These are phyloP conservation scores for Ahaetulla prasina DNA, from an alignment of 2,113 vertebrate genomes.

Conservation along the genomic window DNA sequence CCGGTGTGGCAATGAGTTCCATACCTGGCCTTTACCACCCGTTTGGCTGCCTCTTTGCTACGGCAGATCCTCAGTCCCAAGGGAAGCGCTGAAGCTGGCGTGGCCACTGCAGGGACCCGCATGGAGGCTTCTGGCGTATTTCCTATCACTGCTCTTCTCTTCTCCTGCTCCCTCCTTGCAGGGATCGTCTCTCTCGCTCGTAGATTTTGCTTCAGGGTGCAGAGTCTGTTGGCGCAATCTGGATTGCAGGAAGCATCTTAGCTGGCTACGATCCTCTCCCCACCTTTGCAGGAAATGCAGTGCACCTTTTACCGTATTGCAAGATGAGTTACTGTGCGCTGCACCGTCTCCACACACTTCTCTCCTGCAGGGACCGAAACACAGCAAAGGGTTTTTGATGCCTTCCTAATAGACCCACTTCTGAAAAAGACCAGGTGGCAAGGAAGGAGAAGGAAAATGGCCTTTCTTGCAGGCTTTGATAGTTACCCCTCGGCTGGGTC, in stretches of 20 bases:
- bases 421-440: neutral
- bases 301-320: neutral
- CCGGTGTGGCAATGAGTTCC: neutral
- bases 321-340: neutral
- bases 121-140: neutral
- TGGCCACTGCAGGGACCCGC: neutral
- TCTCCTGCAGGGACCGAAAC: neutral
- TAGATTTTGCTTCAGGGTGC: neutral
- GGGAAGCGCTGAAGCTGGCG: neutral
- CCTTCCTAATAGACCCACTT: neutral
- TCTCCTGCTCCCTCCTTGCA: neutral
- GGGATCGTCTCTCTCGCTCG: neutral
- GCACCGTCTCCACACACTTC: neutral
- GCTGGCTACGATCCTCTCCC: neutral
- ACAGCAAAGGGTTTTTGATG: neutral
- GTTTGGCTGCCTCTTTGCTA: neutral
- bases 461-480: neutral
- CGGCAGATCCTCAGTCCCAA: neutral
- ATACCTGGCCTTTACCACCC: neutral
- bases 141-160: neutral
- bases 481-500: accelerated
- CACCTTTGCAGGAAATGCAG: neutral
- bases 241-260: neutral
- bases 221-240: neutral
- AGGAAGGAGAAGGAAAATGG: neutral